phyloP scores from a whole-genome alignment of 2,888 invertebrate genomes.

The Euzophera pinguis region DNA sequence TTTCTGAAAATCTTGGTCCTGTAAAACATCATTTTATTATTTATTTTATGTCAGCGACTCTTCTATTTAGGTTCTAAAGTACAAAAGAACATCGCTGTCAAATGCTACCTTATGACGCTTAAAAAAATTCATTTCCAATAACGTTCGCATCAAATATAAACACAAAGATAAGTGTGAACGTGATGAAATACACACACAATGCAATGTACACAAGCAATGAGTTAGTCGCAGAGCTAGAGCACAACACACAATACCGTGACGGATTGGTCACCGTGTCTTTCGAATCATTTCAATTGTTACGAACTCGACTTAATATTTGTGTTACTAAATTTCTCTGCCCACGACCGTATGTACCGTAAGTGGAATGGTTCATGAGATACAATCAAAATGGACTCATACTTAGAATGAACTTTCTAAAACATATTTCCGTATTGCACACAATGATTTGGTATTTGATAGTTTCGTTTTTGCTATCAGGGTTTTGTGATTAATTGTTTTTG shows the following conservation, averaged over 20 bases:
- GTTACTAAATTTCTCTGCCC: conserved; percentile 66
- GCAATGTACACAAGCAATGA: background rate
- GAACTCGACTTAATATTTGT: conserved; percentile 59
- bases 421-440: conserved; percentile 40
- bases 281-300: conserved; percentile 58
- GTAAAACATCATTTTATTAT: too few relatives aligned
- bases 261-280: conserved; percentile 53
- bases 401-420: conserved; percentile 64
- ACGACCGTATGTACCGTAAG: conserved; percentile 59
- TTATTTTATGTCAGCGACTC: too few relatives aligned
- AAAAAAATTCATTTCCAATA: background rate
- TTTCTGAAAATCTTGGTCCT: too few relatives aligned
- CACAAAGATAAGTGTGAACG: background rate
- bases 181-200: too few relatives aligned
- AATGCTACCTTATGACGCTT: too few relatives aligned
- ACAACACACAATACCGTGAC: conserved; percentile 38
- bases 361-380: conserved; percentile 59
- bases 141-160: background rate
- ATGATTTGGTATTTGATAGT: conserved; percentile 19
- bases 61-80: too few relatives aligned
- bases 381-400: conserved; percentile 54
- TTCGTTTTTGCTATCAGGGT: conserved; percentile 16
- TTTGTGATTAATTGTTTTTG: background rate
- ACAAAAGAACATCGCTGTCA: too few relatives aligned
- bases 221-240: background rate